These are phyloP conservation scores for Masticophis lateralis DNA, from an alignment of 2,797 vertebrate species.

Conservation along the genomic window DNA sequence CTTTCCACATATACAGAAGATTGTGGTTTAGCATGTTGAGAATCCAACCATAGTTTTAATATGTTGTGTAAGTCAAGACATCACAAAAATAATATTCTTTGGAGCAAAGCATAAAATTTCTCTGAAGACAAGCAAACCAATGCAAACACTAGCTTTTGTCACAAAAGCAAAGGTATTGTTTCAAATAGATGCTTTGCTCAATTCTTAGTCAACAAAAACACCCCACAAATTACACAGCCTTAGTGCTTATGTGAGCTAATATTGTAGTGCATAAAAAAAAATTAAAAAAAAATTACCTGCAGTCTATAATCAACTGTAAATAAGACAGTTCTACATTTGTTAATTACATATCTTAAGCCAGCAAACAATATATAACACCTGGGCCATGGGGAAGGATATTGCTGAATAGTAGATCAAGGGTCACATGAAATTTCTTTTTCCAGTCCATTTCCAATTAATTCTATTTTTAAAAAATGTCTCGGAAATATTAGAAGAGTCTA, in stretches of 20 bases:
- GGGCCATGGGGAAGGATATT: not conserved
- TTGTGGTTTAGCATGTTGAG: not conserved
- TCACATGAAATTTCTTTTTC: not conserved
- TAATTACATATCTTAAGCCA: not conserved
- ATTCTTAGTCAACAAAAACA: not conserved
- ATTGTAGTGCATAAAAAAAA: not conserved
- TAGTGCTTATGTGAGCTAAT: not conserved
- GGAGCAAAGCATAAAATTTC: not conserved
- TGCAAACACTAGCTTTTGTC: not conserved
- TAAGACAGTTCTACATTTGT: not conserved
- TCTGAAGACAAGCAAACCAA: not conserved
- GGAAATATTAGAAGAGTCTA: not conserved
- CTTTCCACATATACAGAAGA: not conserved
- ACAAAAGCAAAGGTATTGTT: not conserved
- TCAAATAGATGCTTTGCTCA: not conserved
- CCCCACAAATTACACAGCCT: not conserved
- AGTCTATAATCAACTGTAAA: not conserved
- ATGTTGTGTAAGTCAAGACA: not conserved
- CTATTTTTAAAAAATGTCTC: not conserved
- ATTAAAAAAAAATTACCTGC: not conserved
- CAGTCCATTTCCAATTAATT: not conserved
- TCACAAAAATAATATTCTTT: not conserved
- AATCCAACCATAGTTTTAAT: not conserved
- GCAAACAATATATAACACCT: not conserved
- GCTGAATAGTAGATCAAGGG: not conserved